Base-by-base conservation (phyloP, 2,113 vertebrate genomes). In the Equus quagga region DNA sequence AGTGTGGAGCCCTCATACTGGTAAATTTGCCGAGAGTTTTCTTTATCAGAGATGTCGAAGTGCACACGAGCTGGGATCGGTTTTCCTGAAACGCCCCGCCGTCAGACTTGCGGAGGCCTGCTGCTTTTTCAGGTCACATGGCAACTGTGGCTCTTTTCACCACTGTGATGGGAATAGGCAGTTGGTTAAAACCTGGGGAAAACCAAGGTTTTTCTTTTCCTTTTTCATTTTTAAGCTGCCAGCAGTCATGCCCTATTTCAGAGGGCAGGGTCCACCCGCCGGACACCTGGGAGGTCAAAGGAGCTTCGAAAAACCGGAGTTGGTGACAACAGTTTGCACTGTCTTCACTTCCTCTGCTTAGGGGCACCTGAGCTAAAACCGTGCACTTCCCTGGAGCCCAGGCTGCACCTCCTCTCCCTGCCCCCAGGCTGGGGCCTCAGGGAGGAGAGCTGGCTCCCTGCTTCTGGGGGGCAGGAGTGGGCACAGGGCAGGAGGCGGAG, bases 341-440 rank as follows among this genome's bases (percentile, higher is more conserved):
- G 10, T 8, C 6, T 33, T 33, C 13, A 3, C 26, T 41, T 17
- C n/a, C 54, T 54, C 33, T 2, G 14, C 10, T 13, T 14, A 15
- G 21, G 6, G 1, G 14, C 8, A 0, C 17, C 41, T 51, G 67
- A 3, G 24, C 49, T 46, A 21, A 6, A 11, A 33, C 70, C 2
- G 0, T 0, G 41, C 0, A 0, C 6, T 4, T 23, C 70, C 86
- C 65, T 3, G 0, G 46, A 14, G 24, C 11, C 51, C 26, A 3
- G 72, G 49, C 60, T 5, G 21, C 24, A 8, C 36, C 24, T 21
- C 2, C 18, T 13, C 18, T 13, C 3, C 46, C 28, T n/a, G 10
- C 5, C 24, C 51, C 2, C 18, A 24, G 28, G 51, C 36, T 7
- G 36, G 11, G 12, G 54, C 24, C 56, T 15, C 23, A 2, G 2